These are phyloP conservation scores for Tauraco hartlaubi DNA, from an alignment of 2,797 vertebrate genomes.

Conservation along the genomic window DNA sequence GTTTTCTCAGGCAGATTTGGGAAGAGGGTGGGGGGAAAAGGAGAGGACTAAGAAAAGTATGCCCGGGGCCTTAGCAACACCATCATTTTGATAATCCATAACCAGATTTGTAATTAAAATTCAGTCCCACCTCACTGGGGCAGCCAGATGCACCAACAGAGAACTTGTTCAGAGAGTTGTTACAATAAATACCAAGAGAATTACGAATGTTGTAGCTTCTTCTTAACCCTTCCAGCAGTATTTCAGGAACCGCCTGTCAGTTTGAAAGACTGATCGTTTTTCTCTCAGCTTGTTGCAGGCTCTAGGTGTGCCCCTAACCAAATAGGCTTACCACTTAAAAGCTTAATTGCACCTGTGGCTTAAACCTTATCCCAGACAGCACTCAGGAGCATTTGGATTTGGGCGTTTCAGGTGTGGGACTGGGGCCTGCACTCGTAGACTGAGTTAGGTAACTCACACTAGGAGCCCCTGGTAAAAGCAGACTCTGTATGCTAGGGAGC, in stretches of 20 bases:
- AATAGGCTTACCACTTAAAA: constrained; percentile 61
- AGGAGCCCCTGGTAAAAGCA: neutral
- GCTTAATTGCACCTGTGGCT: constrained; percentile 69
- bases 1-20: neutral
- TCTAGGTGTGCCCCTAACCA: constrained; percentile 60
- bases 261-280: constrained; percentile 29
- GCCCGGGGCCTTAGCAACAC: constrained; percentile 1
- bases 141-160: neutral
- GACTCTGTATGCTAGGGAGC: neutral
- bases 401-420: constrained; percentile 48
- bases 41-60: neutral
- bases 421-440: neutral
- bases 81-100: constrained; percentile 35
- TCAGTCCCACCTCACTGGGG: constrained; percentile 32
- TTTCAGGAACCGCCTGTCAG: constrained; percentile 32
- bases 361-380: constrained; percentile 63
- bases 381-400: constrained; percentile 48
- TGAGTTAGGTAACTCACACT: neutral
- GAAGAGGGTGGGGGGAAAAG: neutral
- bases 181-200: constrained; percentile 58
- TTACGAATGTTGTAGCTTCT: constrained; percentile 37
- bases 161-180: neutral
- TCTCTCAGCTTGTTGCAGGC: constrained; percentile 28
- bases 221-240: constrained; percentile 60
- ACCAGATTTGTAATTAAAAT: constrained; percentile 43